Base-by-base conservation (phyloP, 2,113 vertebrate species). In the Antidorcas marsupialis region DNA sequence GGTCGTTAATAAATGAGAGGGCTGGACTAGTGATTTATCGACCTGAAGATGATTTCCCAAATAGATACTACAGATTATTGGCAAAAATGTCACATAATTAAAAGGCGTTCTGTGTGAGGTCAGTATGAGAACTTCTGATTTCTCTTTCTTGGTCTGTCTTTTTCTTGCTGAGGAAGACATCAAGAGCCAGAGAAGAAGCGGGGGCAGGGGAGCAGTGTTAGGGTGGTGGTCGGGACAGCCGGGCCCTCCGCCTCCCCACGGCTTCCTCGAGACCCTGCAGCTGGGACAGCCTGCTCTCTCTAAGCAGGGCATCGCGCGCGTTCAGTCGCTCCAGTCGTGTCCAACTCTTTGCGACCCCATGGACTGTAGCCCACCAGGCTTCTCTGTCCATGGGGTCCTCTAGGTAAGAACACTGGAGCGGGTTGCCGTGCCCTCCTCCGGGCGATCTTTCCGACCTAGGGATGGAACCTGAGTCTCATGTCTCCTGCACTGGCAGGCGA, bases 161-260 rank as follows among this genome's bases (percentile, higher is more conserved):
- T 10, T 57, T 33, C 33, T 87, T 87, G 74, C 39, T 96, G 50
- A 83, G 25, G 86, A 95, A 95, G 53, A 97, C 87, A 28, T 16
- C 2, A 10, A 33, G 12, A 86, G 36, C 17, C 39, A 36, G 28
- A 52, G 50, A 82, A 78, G 30, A 81, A 50, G 60, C 36, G 81
- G 39, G 79, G 5, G 27, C 12, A 74, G 67, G 14, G 7, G n/a
- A 19, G 36, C 1, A 27, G 27, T 30, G 5, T 13, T 43, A 21
- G 36, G 84, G 12, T 25, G 9, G 84, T 23, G 19, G n/a, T 60
- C 11, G 2, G 47, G 17, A 74, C 39, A 55, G 52, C 11, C 12
- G 33, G 27, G 25, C 6, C 11, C 47, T 78, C 78, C 8, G 27
- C 57, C 53, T 16, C 47, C 81, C 15, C 86, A 74, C 1, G n/a